Evolutionary conservation across 2,888 invertebrate genomes (phyloP).

Genomic region (Heteromyza rotundicornis): DNA sequence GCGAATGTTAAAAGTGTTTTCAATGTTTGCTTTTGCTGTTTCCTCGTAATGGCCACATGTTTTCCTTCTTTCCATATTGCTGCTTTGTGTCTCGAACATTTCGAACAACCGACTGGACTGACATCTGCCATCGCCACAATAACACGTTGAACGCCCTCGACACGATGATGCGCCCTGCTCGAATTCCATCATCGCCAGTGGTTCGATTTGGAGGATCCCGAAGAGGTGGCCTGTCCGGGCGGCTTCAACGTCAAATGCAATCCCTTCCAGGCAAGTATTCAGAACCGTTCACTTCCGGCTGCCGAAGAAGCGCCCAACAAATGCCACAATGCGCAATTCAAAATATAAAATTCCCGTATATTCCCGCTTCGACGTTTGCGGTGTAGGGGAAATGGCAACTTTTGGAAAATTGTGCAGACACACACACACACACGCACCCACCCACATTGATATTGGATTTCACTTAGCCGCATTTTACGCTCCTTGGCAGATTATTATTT

Average conservation of each 20-base stretch:
- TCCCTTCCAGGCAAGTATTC: conserved; percentile 66
- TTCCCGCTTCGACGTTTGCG: neutral
- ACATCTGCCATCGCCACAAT: conserved; percentile 36
- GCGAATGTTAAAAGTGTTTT: no score
- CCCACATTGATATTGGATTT: conserved; percentile 44
- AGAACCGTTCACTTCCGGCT: conserved; percentile 7
- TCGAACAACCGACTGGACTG: neutral
- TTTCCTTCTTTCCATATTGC: no score
- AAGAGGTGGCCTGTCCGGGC: conserved; percentile 73
- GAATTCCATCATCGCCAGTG: conserved; percentile 66
- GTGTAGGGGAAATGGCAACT: neutral
- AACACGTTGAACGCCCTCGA: conserved; percentile 34
- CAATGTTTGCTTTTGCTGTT: no score
- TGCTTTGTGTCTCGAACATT: neutral
- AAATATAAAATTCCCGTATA: neutral
- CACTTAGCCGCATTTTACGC: conserved; percentile 44
- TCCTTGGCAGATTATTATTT: conserved; percentile 52
- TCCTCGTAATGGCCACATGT: no score
- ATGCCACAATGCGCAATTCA: neutral
- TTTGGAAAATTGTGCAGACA: neutral
- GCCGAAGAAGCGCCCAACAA: neutral
- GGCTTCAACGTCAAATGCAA: conserved; percentile 71
- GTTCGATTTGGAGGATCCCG: conserved; percentile 86
- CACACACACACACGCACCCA: conserved; percentile 7
- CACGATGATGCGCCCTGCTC: conserved; percentile 7